These are phyloP conservation scores for Blastomussa wellsi DNA, from an alignment of 92 coral and sea anemone species.

Conservation along the genomic window DNA sequence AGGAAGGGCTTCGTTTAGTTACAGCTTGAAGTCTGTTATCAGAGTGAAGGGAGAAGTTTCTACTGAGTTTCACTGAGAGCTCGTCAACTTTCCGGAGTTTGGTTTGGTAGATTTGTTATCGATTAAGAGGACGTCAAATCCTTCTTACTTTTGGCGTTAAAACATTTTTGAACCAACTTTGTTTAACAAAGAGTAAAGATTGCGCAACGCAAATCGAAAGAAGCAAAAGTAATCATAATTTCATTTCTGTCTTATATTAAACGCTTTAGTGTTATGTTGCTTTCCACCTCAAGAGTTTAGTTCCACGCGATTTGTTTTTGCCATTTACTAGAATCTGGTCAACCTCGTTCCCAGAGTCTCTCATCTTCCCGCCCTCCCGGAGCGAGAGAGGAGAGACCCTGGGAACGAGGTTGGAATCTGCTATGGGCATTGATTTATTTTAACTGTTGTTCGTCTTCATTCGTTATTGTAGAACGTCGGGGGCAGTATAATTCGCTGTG, in stretches of 20 bases:
- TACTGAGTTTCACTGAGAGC: too few relatives aligned
- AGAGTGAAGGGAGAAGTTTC: neutral
- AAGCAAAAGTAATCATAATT: neutral
- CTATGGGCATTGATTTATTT: neutral
- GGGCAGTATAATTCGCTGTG: neutral
- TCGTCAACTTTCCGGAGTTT: neutral
- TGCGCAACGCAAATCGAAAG: neutral
- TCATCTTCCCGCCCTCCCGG: too few relatives aligned
- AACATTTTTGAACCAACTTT: neutral
- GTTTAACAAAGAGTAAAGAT: neutral
- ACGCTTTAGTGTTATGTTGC: neutral
- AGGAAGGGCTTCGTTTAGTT: neutral
- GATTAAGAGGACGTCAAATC: neutral
- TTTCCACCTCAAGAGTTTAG: neutral
- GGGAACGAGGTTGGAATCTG: too few relatives aligned
- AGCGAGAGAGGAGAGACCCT: too few relatives aligned
- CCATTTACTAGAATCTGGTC: neutral
- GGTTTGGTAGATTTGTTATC: neutral
- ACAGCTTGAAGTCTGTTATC: neutral
- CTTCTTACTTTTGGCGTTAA: neutral
- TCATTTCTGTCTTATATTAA: neutral
- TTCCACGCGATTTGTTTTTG: neutral
- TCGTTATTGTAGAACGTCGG: neutral
- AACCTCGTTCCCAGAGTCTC: too few relatives aligned
- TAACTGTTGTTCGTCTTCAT: neutral